Percentiles rank a stretch among this genome's conserved stretches.
phyloP scores from a whole-genome alignment of 2,888 invertebrate genomes.

The Tetanocera ferruginea region DNA sequence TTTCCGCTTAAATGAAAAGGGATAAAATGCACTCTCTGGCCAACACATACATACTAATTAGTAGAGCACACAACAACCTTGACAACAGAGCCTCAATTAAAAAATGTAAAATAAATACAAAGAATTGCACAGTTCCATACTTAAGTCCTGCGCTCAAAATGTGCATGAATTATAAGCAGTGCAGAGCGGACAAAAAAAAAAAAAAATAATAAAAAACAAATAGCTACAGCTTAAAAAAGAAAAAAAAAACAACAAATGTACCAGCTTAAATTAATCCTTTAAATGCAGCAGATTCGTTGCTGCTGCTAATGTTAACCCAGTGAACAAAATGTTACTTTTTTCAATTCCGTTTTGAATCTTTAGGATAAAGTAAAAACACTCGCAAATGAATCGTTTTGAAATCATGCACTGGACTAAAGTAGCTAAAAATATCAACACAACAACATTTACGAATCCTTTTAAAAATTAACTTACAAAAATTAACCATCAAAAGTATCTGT shows the following conservation, averaged over 20 bases:
- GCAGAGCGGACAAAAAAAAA: background rate
- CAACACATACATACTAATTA: background rate
- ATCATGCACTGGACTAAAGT: no score
- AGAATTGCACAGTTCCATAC: background rate
- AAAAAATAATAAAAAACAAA: background rate
- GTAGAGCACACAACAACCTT: background rate
- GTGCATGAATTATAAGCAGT: constrained; percentile 23
- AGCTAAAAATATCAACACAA: no score
- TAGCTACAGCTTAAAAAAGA: constrained; percentile 6
- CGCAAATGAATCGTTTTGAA: no score
- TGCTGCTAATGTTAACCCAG: no score
- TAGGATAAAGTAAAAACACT: no score
- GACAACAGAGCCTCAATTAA: constrained; percentile 16
- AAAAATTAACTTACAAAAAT: no score
- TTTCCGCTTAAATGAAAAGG: no score
- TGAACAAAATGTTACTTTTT: no score
- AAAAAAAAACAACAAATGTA: background rate
- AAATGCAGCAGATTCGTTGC: constrained; percentile 5
- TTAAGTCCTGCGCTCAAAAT: constrained; percentile 17
- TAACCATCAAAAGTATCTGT: no score
- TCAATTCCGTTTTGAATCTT: no score
- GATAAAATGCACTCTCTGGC: no score
- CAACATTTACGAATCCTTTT: no score
- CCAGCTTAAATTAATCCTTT: constrained; percentile 29
- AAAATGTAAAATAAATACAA: background rate